Base-by-base conservation (phyloP, 2,797 vertebrate genomes). In the Gastrophryne carolinensis region DNA sequence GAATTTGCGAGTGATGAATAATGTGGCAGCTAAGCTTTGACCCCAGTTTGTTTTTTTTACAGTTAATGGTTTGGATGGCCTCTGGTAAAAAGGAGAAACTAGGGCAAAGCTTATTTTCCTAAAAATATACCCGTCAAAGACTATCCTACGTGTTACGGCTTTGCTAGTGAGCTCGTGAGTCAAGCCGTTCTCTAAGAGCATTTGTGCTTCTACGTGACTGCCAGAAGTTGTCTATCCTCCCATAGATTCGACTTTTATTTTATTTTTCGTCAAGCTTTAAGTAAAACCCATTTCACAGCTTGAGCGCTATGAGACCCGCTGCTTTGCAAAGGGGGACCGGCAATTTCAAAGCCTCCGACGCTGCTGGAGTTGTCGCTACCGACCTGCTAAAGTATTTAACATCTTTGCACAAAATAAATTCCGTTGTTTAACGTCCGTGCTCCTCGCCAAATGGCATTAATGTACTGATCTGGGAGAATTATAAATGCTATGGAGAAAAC, bases 391-490 rank as follows among this genome's bases (percentile, higher is more conserved):
- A 56, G 72, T 56, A 52, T 65, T 67, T 67, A 75, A 60, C 62
- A 67, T 52, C 56, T 13, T 32, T 62, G 4, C 32, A 41, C n/a
- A 47, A 62, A 53, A 62, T 50, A 53, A 69, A 69, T 76, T 57
- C 57, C 47, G 47, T 39, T 62, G 65, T 49, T 62, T 76, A 69
- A 79, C 57, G 54, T 15, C 29, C 72, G 62, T 39, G 47, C 26
- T 4, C 17, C 23, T 66, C 53, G 80, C 78, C 15, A 19, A 8
- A 41, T 44, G 64, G 49, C 0, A 0, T 56, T 41, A 53, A 63
- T 0, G 65, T 9, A 11, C 49, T 77, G 72, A 70, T 52, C 54
- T 52, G 64, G 82, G 49, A 75, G 80, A 81, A 82, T 82, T 81
- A 76, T n/a, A 62, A 70, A 66, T 73, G 75, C 74, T 30, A 0